Evolutionary conservation across 2,113 vertebrate species (phyloP).

Genomic region (Prionailurus viverrinus): DNA sequence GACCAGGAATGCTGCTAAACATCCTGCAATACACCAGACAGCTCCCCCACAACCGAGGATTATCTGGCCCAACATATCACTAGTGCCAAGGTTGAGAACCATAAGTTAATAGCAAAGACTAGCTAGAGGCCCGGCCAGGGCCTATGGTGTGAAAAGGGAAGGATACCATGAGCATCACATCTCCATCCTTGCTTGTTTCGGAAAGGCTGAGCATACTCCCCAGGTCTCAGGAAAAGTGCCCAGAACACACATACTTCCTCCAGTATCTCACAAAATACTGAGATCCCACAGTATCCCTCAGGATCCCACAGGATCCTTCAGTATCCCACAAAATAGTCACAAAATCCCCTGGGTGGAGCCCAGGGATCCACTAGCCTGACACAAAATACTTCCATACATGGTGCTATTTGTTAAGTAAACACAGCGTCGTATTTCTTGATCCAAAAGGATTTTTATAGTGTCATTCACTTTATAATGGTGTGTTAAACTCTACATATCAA

Average conservation of each 20-base stretch:
- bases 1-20: neutral
- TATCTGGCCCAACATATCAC: neutral
- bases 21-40: neutral
- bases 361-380: neutral
- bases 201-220: neutral
- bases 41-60: neutral
- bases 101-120: neutral
- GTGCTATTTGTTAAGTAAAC: constrained; percentile 35
- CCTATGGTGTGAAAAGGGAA: neutral
- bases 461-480: neutral
- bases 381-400: neutral
- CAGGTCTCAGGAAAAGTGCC: neutral
- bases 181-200: neutral
- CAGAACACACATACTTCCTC: neutral
- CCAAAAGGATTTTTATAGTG: neutral
- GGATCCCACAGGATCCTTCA: neutral
- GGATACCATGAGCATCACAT: neutral
- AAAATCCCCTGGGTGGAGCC: neutral
- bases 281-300: too few relatives aligned
- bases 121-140: neutral
- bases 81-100: neutral
- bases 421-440: constrained; percentile 7
- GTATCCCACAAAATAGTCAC: neutral
- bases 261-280: neutral
- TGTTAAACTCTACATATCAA: neutral